These are phyloP conservation scores for Mirza zaza DNA, from an alignment of 2,113 vertebrate species.

Conservation along the genomic window DNA sequence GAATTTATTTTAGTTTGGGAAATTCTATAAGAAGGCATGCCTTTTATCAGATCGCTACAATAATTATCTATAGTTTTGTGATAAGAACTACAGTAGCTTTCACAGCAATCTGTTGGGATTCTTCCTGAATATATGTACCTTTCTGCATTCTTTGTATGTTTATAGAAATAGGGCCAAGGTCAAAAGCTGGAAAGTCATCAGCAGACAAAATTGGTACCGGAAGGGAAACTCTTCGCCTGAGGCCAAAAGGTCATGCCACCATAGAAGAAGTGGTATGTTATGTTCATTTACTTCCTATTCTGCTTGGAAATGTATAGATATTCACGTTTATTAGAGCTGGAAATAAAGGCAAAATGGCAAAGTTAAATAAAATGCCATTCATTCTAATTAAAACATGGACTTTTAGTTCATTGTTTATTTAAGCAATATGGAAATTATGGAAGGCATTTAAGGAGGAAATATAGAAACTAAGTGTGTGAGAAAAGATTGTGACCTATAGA, in stretches of 20 bases:
- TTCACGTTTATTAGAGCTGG: background rate
- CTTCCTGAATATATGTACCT: background rate
- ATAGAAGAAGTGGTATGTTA: slow-evolving; percentile 92
- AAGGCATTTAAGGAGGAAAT: background rate
- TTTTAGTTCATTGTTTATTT: background rate
- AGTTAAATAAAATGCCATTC: background rate
- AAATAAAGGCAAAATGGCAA: background rate
- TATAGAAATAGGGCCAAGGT: slow-evolving; percentile 93
- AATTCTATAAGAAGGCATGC: background rate
- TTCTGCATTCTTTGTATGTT: slow-evolving; percentile 48
- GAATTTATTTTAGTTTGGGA: background rate
- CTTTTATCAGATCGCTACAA: background rate
- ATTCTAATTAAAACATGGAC: background rate
- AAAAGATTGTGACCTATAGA: background rate
- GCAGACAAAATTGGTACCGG: slow-evolving; percentile 88
- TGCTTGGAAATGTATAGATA: background rate
- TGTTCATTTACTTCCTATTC: background rate
- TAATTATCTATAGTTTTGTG: background rate
- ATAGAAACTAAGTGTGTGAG: background rate
- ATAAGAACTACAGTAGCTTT: background rate
- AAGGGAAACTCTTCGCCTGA: slow-evolving; percentile 92
- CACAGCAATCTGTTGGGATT: background rate
- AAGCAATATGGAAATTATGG: background rate
- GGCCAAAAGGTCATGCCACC: slow-evolving; percentile 92
- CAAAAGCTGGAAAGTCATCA: slow-evolving; percentile 85